A percentile compares a stretch with the other conserved stretches of the same genome.
Conservation (phyloP, 2,113 vertebrate genomes). For the Mystacornis crossleyi region DNA sequence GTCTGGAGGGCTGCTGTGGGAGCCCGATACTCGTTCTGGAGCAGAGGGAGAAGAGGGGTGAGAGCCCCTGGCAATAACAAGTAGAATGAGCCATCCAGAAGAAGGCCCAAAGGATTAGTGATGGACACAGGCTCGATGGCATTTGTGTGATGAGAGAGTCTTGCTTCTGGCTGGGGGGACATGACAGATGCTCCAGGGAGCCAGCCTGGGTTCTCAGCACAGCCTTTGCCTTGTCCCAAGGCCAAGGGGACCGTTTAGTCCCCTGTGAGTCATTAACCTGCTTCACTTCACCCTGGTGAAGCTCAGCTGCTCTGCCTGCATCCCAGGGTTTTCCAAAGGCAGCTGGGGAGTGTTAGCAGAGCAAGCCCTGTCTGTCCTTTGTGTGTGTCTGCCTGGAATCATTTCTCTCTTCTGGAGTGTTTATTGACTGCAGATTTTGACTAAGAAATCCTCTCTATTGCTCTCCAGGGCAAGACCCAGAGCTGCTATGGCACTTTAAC, state of each 20-base stretch:
- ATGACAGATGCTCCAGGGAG: background rate
- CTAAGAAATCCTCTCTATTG: background rate
- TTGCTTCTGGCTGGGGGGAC: background rate
- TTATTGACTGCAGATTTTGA: background rate
- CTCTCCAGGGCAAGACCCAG: background rate
- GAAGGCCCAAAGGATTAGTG: background rate
- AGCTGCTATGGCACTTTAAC: background rate
- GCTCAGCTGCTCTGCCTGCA: background rate
- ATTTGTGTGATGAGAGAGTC: background rate
- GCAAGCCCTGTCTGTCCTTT: background rate
- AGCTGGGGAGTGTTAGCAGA: background rate
- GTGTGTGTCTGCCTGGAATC: background rate
- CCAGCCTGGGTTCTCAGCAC: background rate
- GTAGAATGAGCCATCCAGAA: background rate
- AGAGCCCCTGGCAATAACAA: too few relatives aligned
- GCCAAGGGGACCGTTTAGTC: background rate
- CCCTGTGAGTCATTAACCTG: background rate
- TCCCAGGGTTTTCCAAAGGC: background rate
- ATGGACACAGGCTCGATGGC: background rate
- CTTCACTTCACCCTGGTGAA: background rate
- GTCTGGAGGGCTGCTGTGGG: background rate
- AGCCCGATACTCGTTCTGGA: background rate
- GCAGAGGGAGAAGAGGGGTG: background rate
- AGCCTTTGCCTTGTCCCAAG: background rate
- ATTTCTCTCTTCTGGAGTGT: background rate